Percentiles rank a stretch among this genome's conserved stretches.
phyloP scores from a whole-genome alignment of 2,113 vertebrate genomes.

The Dunckerocampus dactyliophorus region DNA sequence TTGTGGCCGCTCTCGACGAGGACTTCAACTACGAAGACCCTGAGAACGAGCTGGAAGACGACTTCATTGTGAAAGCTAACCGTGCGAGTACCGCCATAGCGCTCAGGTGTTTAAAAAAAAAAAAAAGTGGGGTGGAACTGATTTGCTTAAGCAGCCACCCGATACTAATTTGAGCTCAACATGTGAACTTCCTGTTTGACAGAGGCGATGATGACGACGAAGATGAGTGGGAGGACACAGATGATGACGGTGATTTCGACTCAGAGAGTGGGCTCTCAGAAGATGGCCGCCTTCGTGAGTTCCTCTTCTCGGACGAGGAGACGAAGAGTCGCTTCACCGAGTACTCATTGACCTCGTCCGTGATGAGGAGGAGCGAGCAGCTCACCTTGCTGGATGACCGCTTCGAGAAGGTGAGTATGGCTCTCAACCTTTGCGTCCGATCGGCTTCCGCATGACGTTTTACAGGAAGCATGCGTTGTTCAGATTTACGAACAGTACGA shows the following conservation, averaged over 20 bases:
- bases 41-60: slow-evolving; percentile 91
- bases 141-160: no score
- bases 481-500: slow-evolving; percentile 97
- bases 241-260: slow-evolving; percentile 63
- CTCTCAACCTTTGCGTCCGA: background rate
- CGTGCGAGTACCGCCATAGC: slow-evolving; percentile 9
- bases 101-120: slow-evolving; percentile 47
- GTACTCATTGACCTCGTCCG: slow-evolving; percentile 90
- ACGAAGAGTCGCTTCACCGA: slow-evolving; percentile 94
- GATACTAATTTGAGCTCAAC: no score
- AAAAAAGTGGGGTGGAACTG: no score
- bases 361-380: slow-evolving; percentile 92
- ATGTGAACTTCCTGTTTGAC: background rate
- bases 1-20: slow-evolving; percentile 92
- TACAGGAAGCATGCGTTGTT: background rate
- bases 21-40: slow-evolving; percentile 93
- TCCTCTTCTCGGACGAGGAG: slow-evolving; percentile 88
- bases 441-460: background rate
- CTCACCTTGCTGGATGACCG: slow-evolving; percentile 89
- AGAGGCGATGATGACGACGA: slow-evolving; percentile 45
- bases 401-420: slow-evolving; percentile 85
- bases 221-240: slow-evolving; percentile 82
- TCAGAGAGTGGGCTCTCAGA: slow-evolving; percentile 74
- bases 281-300: slow-evolving; percentile 47
- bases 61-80: slow-evolving; percentile 88